A percentile compares a stretch with the other conserved stretches of the same genome.
These are phyloP conservation scores for Deroplatys truncata DNA, from an alignment of 2,888 invertebrate species.

Conservation along the genomic window DNA sequence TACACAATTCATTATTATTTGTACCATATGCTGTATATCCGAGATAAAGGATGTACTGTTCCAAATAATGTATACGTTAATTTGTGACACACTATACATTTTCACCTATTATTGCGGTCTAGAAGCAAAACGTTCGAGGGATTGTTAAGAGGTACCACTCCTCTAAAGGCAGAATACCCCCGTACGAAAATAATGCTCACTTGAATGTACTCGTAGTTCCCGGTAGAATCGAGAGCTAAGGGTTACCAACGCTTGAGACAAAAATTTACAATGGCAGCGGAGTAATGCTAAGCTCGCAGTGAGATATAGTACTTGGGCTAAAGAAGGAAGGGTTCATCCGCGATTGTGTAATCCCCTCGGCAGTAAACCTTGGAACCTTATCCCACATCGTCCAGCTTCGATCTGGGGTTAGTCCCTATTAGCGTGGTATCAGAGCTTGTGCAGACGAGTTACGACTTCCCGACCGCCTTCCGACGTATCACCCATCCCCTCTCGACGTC, in stretches of 20 bases:
- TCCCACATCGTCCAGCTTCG: not conserved
- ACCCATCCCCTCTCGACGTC: not conserved
- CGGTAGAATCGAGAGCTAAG: not conserved
- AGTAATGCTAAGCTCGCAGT: not conserved
- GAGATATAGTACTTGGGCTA: not conserved
- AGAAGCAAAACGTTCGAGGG: too few species aligned
- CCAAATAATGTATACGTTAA: too few species aligned
- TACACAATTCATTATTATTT: too few species aligned
- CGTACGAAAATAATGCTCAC: not conserved
- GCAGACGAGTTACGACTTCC: not conserved
- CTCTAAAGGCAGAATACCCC: not conserved
- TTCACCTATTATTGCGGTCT: too few species aligned
- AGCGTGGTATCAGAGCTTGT: not conserved
- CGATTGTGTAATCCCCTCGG: not conserved
- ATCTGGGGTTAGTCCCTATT: not conserved
- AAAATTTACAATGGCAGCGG: not conserved
- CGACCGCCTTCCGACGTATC: not conserved
- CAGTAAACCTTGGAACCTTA: not conserved
- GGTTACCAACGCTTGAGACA: not conserved
- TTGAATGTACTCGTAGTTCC: not conserved
- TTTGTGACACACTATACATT: too few species aligned
- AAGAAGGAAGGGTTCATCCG: not conserved
- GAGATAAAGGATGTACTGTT: too few species aligned
- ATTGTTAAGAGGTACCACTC: too few species aligned
- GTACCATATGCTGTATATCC: too few species aligned